Evolutionary conservation across 2,113 vertebrate species (phyloP).

Genomic region (Pycnonotus jocosus): DNA sequence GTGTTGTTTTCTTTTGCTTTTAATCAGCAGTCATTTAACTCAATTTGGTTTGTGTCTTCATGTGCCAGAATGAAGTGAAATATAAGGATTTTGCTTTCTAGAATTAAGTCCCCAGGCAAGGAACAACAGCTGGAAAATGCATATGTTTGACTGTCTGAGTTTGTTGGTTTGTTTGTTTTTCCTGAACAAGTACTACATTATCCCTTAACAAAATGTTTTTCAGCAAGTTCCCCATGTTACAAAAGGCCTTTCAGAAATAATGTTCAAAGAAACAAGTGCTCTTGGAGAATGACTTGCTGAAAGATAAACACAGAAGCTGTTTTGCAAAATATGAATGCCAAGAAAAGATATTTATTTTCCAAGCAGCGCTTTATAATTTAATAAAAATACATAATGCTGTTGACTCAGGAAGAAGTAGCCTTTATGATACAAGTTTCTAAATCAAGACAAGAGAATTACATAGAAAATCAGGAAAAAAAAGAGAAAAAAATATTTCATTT

Average conservation of each 20-base stretch:
- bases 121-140: slow-evolving; percentile 16
- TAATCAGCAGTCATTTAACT: not conserved
- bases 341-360: slow-evolving; percentile 18
- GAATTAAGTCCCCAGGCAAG: slow-evolving; percentile 3
- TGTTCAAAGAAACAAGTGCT: not conserved
- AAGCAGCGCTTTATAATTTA: not conserved
- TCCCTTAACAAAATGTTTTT: not conserved
- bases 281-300: not conserved
- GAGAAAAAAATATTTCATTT: not conserved
- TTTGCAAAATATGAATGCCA: not conserved
- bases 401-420: not conserved
- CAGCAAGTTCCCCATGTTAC: not conserved
- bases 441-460: not conserved
- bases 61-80: not conserved
- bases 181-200: slow-evolving; percentile 1
- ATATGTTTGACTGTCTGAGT: not conserved
- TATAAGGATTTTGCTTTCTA: slow-evolving; percentile 9
- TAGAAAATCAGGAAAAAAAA: not conserved
- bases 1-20: not conserved
- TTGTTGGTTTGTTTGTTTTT: slow-evolving; percentile 5
- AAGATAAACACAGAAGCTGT: slow-evolving; percentile 30
- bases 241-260: not conserved
- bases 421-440: not conserved
- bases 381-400: not conserved
- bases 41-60: not conserved